Evolutionary conservation across 2,797 vertebrate species (phyloP).

Genomic region (Lindbergichthys nudifrons): DNA sequence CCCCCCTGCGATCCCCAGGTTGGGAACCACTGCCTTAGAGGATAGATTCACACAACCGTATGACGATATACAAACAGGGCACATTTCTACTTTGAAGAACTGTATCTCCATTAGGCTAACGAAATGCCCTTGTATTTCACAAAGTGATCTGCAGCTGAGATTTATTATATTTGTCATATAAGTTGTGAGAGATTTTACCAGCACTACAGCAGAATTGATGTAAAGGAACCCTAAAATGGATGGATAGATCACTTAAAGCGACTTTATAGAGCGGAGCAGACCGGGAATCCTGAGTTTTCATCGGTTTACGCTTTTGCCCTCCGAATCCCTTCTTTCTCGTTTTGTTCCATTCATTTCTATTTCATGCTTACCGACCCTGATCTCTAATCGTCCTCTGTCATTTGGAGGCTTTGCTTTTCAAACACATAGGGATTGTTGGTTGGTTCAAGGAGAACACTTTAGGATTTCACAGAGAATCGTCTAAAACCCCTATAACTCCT

Average conservation of each 20-base stretch:
- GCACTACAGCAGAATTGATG: background rate
- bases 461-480: constrained; percentile 23
- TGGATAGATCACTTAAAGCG: background rate
- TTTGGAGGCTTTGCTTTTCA: constrained; percentile 43
- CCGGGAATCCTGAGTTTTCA: background rate
- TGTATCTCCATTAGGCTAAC: background rate
- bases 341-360: constrained; percentile 21
- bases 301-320: background rate
- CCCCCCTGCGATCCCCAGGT: no score
- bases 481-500: constrained; percentile 19
- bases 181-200: constrained; percentile 2
- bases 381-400: constrained; percentile 42
- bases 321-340: background rate
- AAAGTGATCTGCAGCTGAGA: background rate
- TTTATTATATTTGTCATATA: background rate
- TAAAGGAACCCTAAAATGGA: constrained; percentile 10
- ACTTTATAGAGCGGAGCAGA: constrained; percentile 17
- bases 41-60: background rate
- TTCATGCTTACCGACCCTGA: constrained; percentile 33
- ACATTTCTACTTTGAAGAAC: background rate
- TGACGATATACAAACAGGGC: background rate
- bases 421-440: constrained; percentile 35
- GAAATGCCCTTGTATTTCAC: background rate
- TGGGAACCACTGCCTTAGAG: background rate
- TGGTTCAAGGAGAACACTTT: constrained; percentile 38